These are phyloP conservation scores for Bicyclus anynana DNA, from an alignment of 1,140 invertebrate genomes.

Conservation along the genomic window DNA sequence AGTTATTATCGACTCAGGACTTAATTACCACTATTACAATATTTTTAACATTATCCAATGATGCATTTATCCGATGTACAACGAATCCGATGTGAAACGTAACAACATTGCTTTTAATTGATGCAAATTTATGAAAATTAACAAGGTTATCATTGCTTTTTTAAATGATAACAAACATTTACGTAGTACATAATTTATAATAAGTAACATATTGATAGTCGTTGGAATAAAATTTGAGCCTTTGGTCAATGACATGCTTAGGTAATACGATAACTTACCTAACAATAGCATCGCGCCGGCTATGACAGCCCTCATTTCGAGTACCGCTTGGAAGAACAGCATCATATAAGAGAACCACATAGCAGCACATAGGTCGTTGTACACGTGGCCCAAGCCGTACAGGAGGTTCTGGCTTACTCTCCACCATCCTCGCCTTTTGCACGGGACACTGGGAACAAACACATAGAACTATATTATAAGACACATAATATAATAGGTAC, in stretches of 20 bases:
- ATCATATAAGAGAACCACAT: conserved; percentile 97
- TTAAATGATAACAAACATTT: no score
- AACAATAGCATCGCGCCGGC: conserved; percentile 89
- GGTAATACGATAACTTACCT: conserved; percentile 71
- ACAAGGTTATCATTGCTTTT: no score
- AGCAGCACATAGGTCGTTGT: conserved; percentile 93
- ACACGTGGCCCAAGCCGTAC: conserved; percentile 91
- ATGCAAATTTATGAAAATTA: no score
- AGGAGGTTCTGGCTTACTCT: conserved; percentile 77
- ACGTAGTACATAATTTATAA: no score
- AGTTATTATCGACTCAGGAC: no score
- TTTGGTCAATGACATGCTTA: neutral
- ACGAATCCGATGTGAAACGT: no score
- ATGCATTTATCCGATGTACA: no score
- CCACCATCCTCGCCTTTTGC: conserved; percentile 47
- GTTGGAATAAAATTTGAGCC: conserved; percentile 10
- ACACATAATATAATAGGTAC: neutral
- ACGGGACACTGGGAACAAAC: conserved; percentile 40
- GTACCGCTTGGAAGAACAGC: conserved; percentile 90
- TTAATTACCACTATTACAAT: no score
- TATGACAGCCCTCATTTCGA: conserved; percentile 82
- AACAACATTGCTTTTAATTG: no score
- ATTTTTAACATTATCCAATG: no score
- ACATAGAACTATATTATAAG: neutral
- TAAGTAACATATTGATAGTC: no score